Conservation (phyloP, 2,797 vertebrate genomes). For the Hippoglossus hippoglossus region DNA sequence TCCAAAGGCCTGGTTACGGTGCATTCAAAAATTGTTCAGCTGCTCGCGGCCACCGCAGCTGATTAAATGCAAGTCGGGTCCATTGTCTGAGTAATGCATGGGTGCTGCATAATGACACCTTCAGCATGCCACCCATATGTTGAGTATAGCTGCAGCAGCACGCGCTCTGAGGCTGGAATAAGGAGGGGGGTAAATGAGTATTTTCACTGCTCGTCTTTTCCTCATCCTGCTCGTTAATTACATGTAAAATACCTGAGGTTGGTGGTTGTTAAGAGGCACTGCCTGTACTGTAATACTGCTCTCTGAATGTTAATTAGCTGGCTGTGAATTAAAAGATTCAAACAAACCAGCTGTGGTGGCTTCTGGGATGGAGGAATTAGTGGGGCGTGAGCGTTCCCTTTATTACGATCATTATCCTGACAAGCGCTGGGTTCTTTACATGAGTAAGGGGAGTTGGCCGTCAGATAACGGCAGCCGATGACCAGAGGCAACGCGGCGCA, state of each 20-base stretch:
- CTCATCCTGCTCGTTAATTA: slow-evolving; percentile 72
- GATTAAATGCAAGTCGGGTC: slow-evolving; percentile 68
- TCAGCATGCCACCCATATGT: slow-evolving; percentile 54
- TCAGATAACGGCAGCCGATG: slow-evolving; percentile 52
- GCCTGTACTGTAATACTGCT: slow-evolving; percentile 74
- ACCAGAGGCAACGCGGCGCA: slow-evolving; percentile 49
- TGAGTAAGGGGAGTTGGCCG: slow-evolving; percentile 74
- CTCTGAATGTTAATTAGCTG: slow-evolving; percentile 85
- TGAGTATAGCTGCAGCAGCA: slow-evolving; percentile 28
- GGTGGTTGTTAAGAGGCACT: slow-evolving; percentile 73
- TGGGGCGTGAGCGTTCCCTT: slow-evolving; percentile 82
- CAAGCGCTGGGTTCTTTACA: slow-evolving; percentile 79
- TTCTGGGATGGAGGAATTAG: slow-evolving; percentile 85
- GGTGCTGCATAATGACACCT: slow-evolving; percentile 60
- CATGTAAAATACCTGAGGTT: slow-evolving; percentile 82
- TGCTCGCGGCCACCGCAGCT: slow-evolving; percentile 66
- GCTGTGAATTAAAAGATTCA: slow-evolving; percentile 84
- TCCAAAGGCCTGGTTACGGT: slow-evolving; percentile 58
- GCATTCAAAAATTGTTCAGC: slow-evolving; percentile 63
- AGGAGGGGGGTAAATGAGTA: slow-evolving; percentile 58
- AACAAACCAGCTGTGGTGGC: slow-evolving; percentile 84
- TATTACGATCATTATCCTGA: slow-evolving; percentile 86
- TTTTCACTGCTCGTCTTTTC: slow-evolving; percentile 60
- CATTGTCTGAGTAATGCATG: slow-evolving; percentile 69
- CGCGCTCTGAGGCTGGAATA: slow-evolving; percentile 47